phyloP scores from a whole-genome alignment of 2,113 vertebrate species.

The Athene noctua region DNA sequence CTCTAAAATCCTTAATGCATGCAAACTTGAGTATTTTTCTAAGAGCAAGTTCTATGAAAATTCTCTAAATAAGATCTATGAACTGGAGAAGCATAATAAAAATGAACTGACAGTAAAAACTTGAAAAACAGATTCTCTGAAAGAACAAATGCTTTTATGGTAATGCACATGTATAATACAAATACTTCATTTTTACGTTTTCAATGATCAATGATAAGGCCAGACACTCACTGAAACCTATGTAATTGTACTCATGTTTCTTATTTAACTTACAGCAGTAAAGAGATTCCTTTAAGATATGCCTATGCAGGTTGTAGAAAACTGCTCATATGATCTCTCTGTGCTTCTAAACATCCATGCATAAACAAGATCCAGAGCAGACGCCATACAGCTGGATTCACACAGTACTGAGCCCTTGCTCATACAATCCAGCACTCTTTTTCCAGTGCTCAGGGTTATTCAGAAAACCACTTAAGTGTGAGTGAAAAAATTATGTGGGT shows the following conservation, averaged over 20 bases:
- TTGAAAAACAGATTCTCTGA: neutral
- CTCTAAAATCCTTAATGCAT: neutral
- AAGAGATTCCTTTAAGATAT: neutral
- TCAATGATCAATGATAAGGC: neutral
- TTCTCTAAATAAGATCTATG: neutral
- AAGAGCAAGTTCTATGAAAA: neutral
- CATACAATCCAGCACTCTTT: neutral
- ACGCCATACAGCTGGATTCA: neutral
- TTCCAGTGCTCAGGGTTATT: neutral
- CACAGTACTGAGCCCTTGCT: neutral
- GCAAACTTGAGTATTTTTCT: neutral
- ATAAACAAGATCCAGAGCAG: neutral
- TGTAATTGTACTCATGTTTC: neutral
- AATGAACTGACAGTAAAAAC: neutral
- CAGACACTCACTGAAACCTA: neutral
- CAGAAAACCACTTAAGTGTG: neutral
- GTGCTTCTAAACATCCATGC: neutral
- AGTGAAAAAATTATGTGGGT: neutral
- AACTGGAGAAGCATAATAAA: neutral
- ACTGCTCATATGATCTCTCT: neutral
- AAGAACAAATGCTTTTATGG: neutral
- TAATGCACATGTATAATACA: neutral
- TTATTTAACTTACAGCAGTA: neutral
- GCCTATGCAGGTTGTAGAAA: neutral
- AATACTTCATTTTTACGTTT: neutral